Base-by-base conservation (phyloP, 2,888 invertebrate genomes). In the Macropis europaea region DNA sequence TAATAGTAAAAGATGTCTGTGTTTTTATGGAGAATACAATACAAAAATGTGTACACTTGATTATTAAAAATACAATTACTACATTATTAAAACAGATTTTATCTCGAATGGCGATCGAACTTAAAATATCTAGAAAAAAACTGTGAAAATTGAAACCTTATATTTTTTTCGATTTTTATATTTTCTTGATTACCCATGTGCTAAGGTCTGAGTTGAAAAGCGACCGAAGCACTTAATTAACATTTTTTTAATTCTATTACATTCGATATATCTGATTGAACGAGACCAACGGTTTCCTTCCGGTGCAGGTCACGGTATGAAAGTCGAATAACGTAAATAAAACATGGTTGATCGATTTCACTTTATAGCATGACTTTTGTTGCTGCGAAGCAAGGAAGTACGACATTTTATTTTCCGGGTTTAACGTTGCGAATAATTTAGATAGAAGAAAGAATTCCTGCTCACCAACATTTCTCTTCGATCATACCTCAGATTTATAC, bases 371-470 rank as follows among this genome's bases (percentile, higher is more conserved):
- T 57, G 22, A 66, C 45, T 32, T 24, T 53, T 54, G 28, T 48
- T 57, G 36, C 61, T 47, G 6, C 22, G 34, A 43, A 36, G 36
- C 13, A 17, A 63, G 54, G 54, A 76, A 47, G 36, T 38, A 59
- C 59, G 28, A 77, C 60, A 60, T 63, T 32, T 52, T 54, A 54
- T 77, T 76, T 76, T 53, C 68, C 63, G 59, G 63, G 42, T 57
- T 63, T 40, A 63, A 60, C 71, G 59, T 40, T 60, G 67, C 47
- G 26, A 40, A 34, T 56, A 67, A 73, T 76, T 76, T 62, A 52
- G 19, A 53, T 52, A 34, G 42, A 48, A 57, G 52, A 61, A 70
- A 61, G 64, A 70, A 66, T 52, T 19, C 40, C 34, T 28, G 50
- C 26, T 56, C 22, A 22, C n/a, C 22, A 17, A 19, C 36, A 56